phyloP scores from a whole-genome alignment of 2,797 vertebrate genomes.

The Karalla daura region DNA sequence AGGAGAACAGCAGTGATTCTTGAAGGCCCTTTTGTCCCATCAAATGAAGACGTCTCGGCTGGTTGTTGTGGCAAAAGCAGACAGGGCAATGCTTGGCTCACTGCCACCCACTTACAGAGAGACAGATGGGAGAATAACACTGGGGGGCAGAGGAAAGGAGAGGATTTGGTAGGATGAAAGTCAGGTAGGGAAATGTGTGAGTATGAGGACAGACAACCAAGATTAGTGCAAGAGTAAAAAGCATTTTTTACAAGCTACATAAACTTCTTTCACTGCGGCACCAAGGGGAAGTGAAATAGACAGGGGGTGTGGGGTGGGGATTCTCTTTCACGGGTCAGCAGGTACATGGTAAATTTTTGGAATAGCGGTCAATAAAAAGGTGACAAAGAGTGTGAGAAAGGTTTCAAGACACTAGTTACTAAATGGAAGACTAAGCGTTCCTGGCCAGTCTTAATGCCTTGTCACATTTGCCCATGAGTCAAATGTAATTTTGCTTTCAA shows the following conservation, averaged over 20 bases:
- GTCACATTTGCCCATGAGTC: not conserved
- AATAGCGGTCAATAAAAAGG: slow-evolving; percentile 65
- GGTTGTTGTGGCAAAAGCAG: slow-evolving; percentile 59
- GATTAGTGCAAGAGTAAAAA: not conserved
- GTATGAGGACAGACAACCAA: not conserved
- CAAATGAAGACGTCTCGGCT: slow-evolving; percentile 65
- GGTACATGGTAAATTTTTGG: slow-evolving; percentile 72
- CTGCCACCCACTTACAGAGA: slow-evolving; percentile 48
- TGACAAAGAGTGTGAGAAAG: slow-evolving; percentile 68
- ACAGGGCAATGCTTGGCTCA: slow-evolving; percentile 33
- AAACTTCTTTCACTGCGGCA: slow-evolving; percentile 14
- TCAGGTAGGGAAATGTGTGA: slow-evolving; percentile 12
- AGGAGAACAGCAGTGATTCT: slow-evolving; percentile 39
- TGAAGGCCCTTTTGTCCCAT: slow-evolving; percentile 50
- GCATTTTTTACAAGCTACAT: slow-evolving; percentile 13
- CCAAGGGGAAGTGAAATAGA: slow-evolving; percentile 28
- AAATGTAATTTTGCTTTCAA: not conserved
- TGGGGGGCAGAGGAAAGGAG: slow-evolving; percentile 3
- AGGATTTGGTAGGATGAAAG: slow-evolving; percentile 10
- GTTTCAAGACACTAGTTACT: slow-evolving; percentile 35
- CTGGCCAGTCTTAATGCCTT: not conserved
- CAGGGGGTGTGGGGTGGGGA: slow-evolving; percentile 2
- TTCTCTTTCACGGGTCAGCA: slow-evolving; percentile 55
- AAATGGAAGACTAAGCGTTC: slow-evolving; percentile 3
- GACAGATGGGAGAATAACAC: slow-evolving; percentile 54